Conservation (phyloP, 2,888 invertebrate species). For the Cerastoderma edule region DNA sequence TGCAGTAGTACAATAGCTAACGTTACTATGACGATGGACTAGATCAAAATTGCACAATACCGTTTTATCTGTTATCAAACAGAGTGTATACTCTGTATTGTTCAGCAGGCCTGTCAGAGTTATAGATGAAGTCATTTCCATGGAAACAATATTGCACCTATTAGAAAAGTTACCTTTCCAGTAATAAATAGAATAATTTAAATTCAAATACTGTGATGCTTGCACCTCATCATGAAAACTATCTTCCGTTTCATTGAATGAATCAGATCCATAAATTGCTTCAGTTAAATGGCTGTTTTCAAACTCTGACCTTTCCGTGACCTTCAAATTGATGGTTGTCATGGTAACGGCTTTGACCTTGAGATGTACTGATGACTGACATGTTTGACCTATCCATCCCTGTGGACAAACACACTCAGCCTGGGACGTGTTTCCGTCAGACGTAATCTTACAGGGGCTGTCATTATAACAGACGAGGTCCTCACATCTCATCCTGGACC, state of each 20-base stretch:
- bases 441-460: slow-evolving; percentile 40
- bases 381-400: slow-evolving; percentile 37
- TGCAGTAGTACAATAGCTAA: slow-evolving; percentile 27
- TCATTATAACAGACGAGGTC: slow-evolving; percentile 32
- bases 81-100: slow-evolving; percentile 42
- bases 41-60: slow-evolving; percentile 43
- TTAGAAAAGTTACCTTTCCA: slow-evolving; percentile 31
- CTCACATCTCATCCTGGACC: slow-evolving; percentile 29
- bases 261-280: too few species aligned
- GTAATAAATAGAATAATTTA: slow-evolving; percentile 34
- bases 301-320: background rate
- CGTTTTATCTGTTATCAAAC: slow-evolving; percentile 38
- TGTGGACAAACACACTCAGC: slow-evolving; percentile 35
- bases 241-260: too few species aligned
- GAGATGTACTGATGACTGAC: slow-evolving; percentile 30
- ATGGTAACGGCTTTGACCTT: slow-evolving; percentile 29
- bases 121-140: slow-evolving; percentile 16
- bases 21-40: slow-evolving; percentile 30
- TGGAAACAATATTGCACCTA: slow-evolving; percentile 46
- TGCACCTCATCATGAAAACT: background rate
- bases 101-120: slow-evolving; percentile 35
- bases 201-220: background rate
- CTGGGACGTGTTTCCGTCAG: slow-evolving; percentile 7
- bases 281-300: background rate
- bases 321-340: slow-evolving; percentile 31